Base-by-base conservation (phyloP, 2,113 vertebrate genomes). In the Lutjanus erythropterus region DNA sequence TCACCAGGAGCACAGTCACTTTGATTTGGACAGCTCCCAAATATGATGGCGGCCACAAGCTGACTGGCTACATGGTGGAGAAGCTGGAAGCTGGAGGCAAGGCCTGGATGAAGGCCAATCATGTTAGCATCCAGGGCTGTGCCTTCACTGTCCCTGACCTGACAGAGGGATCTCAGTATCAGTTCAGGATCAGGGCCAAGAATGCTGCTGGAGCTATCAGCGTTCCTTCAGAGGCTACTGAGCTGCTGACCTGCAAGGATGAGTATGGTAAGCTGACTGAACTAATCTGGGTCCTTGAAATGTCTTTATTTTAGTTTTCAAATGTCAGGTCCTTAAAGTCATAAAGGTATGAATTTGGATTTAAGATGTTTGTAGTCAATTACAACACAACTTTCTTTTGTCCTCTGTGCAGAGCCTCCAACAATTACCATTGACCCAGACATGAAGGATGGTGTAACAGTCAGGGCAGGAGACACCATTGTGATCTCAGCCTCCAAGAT, bases 131-230 rank as follows among this genome's bases (percentile, higher is more conserved):
- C 86, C 97, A 96, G 78, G 95, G 96, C 53, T 99, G 98, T 93
- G 98, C 96, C 47, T 99, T 95, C 91, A 99, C 98, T 35, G 96
- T 98, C 47, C 94, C 96, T 76, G 98, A 99, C 82, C 95, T 99
- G 73, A 89, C 74, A 37, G 98, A 99, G 80, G 97, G 97, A 78
- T 94, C 95, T 84, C 97, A 97, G 92, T 98, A 96, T 31, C 96
- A 99, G 84, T 99, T 99, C 90, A 97, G 97, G 95, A 95, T 99
- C 84, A 96, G 97, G 92, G 98, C 98, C 47, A 99, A 97, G 94
- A 99, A 99, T 80, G 91, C 97, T 39, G 98, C 97, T 82, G 98
- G 98, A 73, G 97, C 97, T 42, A 95, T 99, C 53, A 99, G 98
- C 83, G 92, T 93, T 90, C 97, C 98, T 52, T 99, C 98, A 86